Conservation (phyloP, 2,797 vertebrate species). For the Apodemus agrarius region DNA sequence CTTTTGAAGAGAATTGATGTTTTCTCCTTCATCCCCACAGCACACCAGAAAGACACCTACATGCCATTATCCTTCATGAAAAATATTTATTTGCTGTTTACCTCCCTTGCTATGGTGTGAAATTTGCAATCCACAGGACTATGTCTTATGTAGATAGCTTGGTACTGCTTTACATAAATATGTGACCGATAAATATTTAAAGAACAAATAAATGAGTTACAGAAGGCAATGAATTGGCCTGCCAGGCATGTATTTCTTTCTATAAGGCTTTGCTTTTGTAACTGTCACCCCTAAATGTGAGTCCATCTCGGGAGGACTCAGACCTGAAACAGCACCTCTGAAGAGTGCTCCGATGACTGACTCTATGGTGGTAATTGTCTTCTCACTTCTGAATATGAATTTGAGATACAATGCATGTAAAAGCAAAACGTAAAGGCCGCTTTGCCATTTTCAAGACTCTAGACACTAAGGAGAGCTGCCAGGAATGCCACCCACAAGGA, state of each 20-base stretch:
- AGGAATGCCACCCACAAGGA: not conserved
- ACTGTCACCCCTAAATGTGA: not conserved
- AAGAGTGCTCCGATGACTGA: not conserved
- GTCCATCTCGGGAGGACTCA: not conserved
- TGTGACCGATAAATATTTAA: conserved; percentile 53
- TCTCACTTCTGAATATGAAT: not conserved
- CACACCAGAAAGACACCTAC: not conserved
- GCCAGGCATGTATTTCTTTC: not conserved
- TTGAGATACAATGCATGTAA: not conserved
- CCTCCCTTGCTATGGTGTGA: not conserved
- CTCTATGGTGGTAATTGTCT: not conserved
- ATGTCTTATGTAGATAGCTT: not conserved
- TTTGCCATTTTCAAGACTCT: not conserved
- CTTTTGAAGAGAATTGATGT: not conserved
- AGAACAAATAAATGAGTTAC: conserved; percentile 40
- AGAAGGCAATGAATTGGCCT: not conserved
- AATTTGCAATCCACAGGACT: not conserved
- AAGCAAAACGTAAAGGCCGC: not conserved
- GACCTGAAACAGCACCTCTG: not conserved
- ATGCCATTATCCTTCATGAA: not conserved
- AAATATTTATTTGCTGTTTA: conserved; percentile 39
- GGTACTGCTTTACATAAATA: conserved; percentile 31
- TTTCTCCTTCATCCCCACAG: not conserved
- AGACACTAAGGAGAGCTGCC: not conserved
- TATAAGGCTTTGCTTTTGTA: not conserved